phyloP scores from a whole-genome alignment of 1,140 invertebrate species.

The Papilio xuthus region DNA sequence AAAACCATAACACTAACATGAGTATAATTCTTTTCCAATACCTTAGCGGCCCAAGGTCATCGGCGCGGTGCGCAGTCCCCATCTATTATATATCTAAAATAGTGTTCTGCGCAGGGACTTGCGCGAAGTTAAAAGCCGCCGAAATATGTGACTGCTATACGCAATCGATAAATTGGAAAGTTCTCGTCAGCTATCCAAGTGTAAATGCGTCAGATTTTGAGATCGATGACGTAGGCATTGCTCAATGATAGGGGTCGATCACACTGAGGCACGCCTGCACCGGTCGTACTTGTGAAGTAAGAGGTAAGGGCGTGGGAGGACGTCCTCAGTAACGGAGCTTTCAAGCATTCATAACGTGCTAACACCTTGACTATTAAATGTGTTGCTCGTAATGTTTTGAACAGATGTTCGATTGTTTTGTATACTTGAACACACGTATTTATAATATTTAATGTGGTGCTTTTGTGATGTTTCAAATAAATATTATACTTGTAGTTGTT shows the following conservation, averaged over 20 bases:
- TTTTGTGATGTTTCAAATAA: not conserved
- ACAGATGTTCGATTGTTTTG: slow-evolving; percentile 1
- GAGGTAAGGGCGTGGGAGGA: slow-evolving; percentile 51
- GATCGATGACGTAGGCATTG: not conserved
- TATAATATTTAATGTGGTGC: no score
- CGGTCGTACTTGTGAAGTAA: slow-evolving; percentile 56
- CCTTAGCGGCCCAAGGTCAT: no score
- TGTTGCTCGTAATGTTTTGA: not conserved
- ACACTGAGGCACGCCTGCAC: slow-evolving; percentile 10
- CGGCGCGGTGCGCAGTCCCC: no score
- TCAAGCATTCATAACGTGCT: not conserved
- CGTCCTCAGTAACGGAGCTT: slow-evolving; percentile 47
- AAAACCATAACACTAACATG: no score
- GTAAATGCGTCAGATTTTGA: slow-evolving; percentile 1
- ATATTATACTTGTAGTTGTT: not conserved
- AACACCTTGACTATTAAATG: slow-evolving; percentile 8
- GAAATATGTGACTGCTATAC: not conserved
- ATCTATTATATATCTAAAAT: no score
- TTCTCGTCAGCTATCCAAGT: not conserved
- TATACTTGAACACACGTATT: not conserved
- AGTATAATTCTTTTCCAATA: no score
- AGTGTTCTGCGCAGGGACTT: no score
- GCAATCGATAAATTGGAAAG: slow-evolving; percentile 4
- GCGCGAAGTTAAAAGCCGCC: no score
- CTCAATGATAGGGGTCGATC: slow-evolving; percentile 20